Evolutionary conservation across 2,113 vertebrate genomes (phyloP).

Genomic region (Gadus macrocephalus): DNA sequence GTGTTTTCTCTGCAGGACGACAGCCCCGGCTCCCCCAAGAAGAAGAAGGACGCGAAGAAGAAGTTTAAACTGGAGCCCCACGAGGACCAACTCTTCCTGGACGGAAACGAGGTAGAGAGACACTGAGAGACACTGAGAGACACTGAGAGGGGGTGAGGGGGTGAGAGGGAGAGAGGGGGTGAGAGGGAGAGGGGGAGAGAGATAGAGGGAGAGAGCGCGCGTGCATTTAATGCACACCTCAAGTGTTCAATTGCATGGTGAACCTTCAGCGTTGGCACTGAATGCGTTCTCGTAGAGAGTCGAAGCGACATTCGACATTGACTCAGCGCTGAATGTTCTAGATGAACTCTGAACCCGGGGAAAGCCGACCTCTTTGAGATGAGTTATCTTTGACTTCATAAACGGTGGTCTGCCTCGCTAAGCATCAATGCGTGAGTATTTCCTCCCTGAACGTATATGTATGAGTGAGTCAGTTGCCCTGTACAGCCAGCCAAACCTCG

Average conservation of each 20-base stretch:
- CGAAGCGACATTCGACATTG: no score
- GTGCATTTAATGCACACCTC: no score
- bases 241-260: no score
- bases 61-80: slow-evolving; percentile 98
- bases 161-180: slow-evolving; percentile 71
- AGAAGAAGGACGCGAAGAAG: slow-evolving; percentile 96
- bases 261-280: no score
- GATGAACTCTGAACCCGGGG: neutral
- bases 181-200: no score
- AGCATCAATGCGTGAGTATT: no score
- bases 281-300: no score
- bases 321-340: neutral
- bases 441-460: no score
- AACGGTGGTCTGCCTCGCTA: no score
- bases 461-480: no score
- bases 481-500: no score
- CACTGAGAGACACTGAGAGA: slow-evolving; percentile 3
- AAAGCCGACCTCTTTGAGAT: neutral
- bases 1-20: slow-evolving; percentile 78
- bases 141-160: no score
- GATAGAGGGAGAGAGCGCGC: neutral
- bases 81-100: slow-evolving; percentile 94
- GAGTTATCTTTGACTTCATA: neutral
- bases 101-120: slow-evolving; percentile 89
- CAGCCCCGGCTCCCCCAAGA: slow-evolving; percentile 91